Evolutionary conservation across 2,888 invertebrate genomes (phyloP), one percentile per base, ranked within the genome.

Genomic region (Buathra laborator): DNA sequence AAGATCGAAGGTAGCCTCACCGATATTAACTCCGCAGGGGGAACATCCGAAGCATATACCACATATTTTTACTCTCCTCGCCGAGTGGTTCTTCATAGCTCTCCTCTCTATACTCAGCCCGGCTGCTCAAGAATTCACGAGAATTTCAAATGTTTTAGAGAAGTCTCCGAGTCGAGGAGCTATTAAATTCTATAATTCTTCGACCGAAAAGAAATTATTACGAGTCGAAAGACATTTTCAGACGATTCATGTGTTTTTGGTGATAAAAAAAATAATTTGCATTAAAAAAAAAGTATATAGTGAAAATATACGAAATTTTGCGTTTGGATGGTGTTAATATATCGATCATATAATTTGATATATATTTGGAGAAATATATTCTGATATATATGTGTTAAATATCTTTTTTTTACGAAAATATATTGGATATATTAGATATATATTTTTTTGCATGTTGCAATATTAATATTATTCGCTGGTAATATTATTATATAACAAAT

Each of bases 11-110:
- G 19, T 62, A 83, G 59, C 53, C 29, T 66, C 46, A 29, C 24
- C 79, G 79, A 85, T 82, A 85, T 79, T 82, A 82, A 82, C 72
- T 85, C 85, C 59, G 76, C 85, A 72, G 75, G 83, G 76, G 80
- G 85, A 59, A 76, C 68, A 56, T 59, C 29, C 71, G 29, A 44
- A 1, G 24, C 62, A 46, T 74, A 71, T 62, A 78, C 75, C 70
- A 59, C 59, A 75, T 71, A 48, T 67, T 85, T 68, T 71, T 83
- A 10, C 56, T 24, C 56, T 24, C 56, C 48, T 29, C 43, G 19
- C 16, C 5, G 29, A 51, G 44, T 5, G 71, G 6, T 29, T 32
- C 44, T 29, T 59, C 59, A 12, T 16, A n/a, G 2, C 1, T 10
- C 19, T 76, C 66, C 66, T 19, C 51, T 16, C 48, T 48, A 79